Conservation (phyloP, 2,797 vertebrate species). For the Pyrocephalus nanus region DNA sequence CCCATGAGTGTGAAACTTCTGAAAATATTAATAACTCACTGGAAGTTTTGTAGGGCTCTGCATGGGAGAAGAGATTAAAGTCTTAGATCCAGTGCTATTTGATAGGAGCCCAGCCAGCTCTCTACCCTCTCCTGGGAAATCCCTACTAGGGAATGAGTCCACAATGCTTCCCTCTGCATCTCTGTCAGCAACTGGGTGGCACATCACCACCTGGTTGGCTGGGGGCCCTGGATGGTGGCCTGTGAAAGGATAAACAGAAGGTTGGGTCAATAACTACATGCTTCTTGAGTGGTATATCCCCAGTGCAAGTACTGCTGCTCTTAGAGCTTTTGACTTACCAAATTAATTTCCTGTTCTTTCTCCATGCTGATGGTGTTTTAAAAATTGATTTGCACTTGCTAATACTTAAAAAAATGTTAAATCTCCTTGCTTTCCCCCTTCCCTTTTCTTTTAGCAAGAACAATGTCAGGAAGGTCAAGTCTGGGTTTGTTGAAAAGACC, state of each 20-base stretch:
- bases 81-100: neutral
- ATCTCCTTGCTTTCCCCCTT: neutral
- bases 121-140: neutral
- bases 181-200: neutral
- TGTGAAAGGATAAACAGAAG: neutral
- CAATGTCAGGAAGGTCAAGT: slow-evolving; percentile 61
- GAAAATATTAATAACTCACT: neutral
- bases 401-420: neutral
- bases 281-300: neutral
- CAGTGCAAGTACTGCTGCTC: neutral
- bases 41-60: neutral
- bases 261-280: neutral
- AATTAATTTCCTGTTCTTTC: neutral
- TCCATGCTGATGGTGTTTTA: neutral
- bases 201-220: neutral
- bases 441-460: neutral
- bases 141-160: neutral
- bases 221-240: neutral
- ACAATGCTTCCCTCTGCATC: neutral
- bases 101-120: neutral
- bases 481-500: slow-evolving; percentile 55
- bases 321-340: neutral
- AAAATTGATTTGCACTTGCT: neutral
- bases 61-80: neutral
- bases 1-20: neutral